Evolutionary conservation across 2,113 vertebrate species (phyloP), one percentile per base, ranked within the genome.

Genomic region (Pachyramphus minor): DNA sequence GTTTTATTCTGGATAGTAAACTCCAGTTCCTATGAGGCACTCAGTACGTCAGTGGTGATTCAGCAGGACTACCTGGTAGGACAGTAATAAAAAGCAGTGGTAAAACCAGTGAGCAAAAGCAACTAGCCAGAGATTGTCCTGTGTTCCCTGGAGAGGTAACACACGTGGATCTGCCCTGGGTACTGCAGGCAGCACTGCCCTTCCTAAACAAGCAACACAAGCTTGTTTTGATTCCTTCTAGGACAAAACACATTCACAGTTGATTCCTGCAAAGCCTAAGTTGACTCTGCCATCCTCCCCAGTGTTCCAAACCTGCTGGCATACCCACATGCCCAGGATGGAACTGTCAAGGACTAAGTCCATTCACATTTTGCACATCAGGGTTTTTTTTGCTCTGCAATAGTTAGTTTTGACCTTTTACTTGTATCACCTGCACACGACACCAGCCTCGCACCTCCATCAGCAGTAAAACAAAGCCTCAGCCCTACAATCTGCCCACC

Each of bases 401-500:
- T 11, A 99, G 94, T 99, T 94, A 98, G 98, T 95, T 99, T 99
- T 93, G 98, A 99, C 95, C 98, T 98, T 98, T 99, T 98, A 96
- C 98, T 99, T 67, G 98, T 95, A 94, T 98, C 98, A 96, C 98
- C 98, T 97, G 98, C 98, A 96, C 97, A 98, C 98, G 98, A 99
- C 98, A 84, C 97, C 98, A 96, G 98, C 95, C 99, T 98, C 80
- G 97, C 98, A 82, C 98, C 98, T 98, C 99, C 98, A 94, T 98
- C 98, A 84, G 98, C 97, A 93, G 98, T 93, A 99, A 99, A 98
- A 99, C 93, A 68, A 99, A 97, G 99, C 99, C 98, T 99, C 99
- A 97, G 99, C 98, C 99, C 99, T 97, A 99, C 99, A 98, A 99
- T 98, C 98, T 98, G 99, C 94, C 99, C 93, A 62, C 98, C 99